These are phyloP conservation scores for Fistularia commersonii DNA, from an alignment of 2,797 vertebrate species.

Conservation along the genomic window DNA sequence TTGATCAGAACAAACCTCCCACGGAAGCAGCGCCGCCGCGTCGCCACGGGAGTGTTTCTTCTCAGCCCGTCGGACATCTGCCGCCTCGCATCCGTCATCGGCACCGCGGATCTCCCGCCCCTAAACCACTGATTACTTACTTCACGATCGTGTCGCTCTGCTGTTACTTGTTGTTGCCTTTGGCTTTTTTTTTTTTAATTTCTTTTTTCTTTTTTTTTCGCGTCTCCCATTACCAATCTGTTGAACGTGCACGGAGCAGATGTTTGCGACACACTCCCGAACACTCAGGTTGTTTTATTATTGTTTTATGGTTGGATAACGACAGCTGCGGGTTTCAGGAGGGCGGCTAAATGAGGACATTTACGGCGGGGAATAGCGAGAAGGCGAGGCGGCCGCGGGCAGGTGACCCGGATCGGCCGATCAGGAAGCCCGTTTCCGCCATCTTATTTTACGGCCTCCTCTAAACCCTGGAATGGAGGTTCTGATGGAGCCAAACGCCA, in stretches of 20 bases:
- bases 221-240: constrained; percentile 37
- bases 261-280: constrained; percentile 43
- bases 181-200: constrained; percentile 40
- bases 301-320: constrained; percentile 59
- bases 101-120: no score
- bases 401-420: constrained; percentile 34
- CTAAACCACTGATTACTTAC: constrained; percentile 40
- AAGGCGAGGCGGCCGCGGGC: constrained; percentile 21
- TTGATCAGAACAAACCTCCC: no score
- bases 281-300: constrained; percentile 35
- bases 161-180: constrained; percentile 30
- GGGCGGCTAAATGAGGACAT: constrained; percentile 49
- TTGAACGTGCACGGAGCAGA: constrained; percentile 42
- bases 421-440: constrained; percentile 51
- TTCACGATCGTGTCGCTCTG: constrained; percentile 39
- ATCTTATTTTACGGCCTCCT: constrained; percentile 51
- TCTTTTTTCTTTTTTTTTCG: no score
- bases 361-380: constrained; percentile 53
- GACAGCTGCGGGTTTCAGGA: constrained; percentile 48
- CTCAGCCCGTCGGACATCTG: no score
- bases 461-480: constrained; percentile 46
- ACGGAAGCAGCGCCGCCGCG: no score
- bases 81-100: not conserved
- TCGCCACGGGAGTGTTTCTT: no score
- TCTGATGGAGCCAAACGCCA: constrained; percentile 49